Base-by-base conservation (phyloP, 2,797 vertebrate species). In the Coregonus sp. region DNA sequence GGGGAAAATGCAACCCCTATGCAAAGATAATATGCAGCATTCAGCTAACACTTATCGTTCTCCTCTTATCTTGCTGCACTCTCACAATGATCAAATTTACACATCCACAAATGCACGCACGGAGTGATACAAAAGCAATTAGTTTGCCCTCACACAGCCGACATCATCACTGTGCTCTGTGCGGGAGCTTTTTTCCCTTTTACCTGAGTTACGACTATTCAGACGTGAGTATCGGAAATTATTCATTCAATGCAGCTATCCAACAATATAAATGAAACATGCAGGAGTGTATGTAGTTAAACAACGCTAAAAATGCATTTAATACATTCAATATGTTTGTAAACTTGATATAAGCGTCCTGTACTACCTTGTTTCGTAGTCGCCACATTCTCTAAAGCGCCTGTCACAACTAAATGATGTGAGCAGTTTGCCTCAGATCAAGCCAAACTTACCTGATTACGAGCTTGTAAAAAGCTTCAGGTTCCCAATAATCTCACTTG, bases 381-480 rank as follows among this genome's bases (percentile, higher is more conserved):
- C 82, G 89, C 88, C 86, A 83, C 85, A 87, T 91, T 82, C 86
- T 74, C 82, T 47, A 88, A 91, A 91, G 93, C 94, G 90, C 94
- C 94, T 94, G 92, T 93, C 95, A 95, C 94, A 94, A 94, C 93
- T 94, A 90, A 92, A 93, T 84, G 92, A 93, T 90, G 93, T 78
- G 92, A 93, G 92, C 87, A 90, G 91, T 87, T 91, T 79, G 85
- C 85, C 87, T 83, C 86, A 91, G 89, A 88, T 91, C 93, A 93
- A 95, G 94, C 95, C 94, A 96, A 99, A 99, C 98, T 99, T 99
- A 99, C 98, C 98, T 98, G 97, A 96, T 93, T 94, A 94, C 95
- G 95, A 94, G 95, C 95, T 95, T 94, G 92, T 85, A 40, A 86
- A 91, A 88, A 93, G 92, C 95, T 94, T 94, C 94, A 90, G 93